Evolutionary conservation across 1,140 invertebrate species (phyloP), one percentile per base, ranked within the genome.

Genomic region (Sarcophaga bullata): DNA sequence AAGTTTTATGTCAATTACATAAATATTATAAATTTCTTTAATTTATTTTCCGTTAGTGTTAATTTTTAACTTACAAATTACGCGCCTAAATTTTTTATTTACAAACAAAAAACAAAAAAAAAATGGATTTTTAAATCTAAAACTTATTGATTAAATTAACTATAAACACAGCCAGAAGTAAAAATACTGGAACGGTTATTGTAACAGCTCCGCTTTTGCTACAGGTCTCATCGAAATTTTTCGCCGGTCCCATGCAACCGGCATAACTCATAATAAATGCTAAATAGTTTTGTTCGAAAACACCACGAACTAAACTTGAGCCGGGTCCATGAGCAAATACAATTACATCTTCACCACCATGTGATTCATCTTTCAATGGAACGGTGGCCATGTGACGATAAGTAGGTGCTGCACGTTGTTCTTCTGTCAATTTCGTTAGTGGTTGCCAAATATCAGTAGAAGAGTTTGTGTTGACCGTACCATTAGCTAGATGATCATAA

Each of bases 291-390:
- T 96, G 95, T 84, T 96, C 95, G 85, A 95, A 94, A 6, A 94
- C 93, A 11, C 95, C 94, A 54, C 93, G 92, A 50, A 96, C 91
- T 25, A 96, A 88, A 86, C 95, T 94, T 3, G 94, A 91, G 86
- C 93, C 93, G 3, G 96, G 95, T 85, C 96, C 96, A 83, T 94
- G 92, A 15, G 96, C 95, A 86, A 96, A 97, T 17, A 97, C 94
- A 0, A 95, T 94, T 0, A 98, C 97, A 89, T 98, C 97, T 90
- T 98, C 96, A 8, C 95, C 97, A 0, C 96, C 96, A 86, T 98
- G 97, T 0, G 96, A 96, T 58, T 90, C 86, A n/a, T 89, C 89
- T 25, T 87, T 85, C 11, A 87, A 80, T 0, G 86, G 84, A 15
- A 89, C 72, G 3, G 88, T 84, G 8, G 88, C 89, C 83, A 88